A percentile compares a stretch with the other conserved stretches of the same genome.
Evolutionary conservation across 1,140 invertebrate genomes (phyloP).

Genomic region (Geopemphigus sp.): DNA sequence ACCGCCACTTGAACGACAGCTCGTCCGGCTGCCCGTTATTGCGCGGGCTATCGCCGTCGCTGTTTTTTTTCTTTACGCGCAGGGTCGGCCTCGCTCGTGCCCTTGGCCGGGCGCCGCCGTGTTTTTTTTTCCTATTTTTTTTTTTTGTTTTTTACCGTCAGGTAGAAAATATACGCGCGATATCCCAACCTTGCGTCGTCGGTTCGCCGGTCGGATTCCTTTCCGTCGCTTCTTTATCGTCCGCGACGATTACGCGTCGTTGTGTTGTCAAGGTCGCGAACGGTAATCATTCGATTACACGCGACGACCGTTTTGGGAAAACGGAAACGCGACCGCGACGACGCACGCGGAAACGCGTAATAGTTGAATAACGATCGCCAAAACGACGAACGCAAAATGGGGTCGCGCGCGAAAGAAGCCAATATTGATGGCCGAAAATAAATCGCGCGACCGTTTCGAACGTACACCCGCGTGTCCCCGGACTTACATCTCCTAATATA

Average conservation of each 20-base stretch:
- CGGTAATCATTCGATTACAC: slow-evolving; percentile 39
- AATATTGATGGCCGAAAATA: no score
- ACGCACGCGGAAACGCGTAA: neutral
- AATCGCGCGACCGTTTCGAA: no score
- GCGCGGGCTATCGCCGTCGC: neutral
- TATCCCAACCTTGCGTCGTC: slow-evolving; percentile 41
- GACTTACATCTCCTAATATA: no score
- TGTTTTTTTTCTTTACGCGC: slow-evolving; percentile 20
- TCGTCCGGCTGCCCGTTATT: slow-evolving; percentile 7
- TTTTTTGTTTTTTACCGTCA: slow-evolving; percentile 32
- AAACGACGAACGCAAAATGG: neutral
- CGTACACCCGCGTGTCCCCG: no score
- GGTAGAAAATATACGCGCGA: slow-evolving; percentile 21
- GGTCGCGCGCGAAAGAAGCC: no score
- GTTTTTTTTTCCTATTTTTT: neutral
- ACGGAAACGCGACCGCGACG: neutral
- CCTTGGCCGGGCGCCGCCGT: slow-evolving; percentile 36
- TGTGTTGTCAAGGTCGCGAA: slow-evolving; percentile 12
- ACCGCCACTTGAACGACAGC: neutral
- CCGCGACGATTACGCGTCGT: neutral
- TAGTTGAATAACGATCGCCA: neutral
- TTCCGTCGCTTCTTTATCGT: slow-evolving; percentile 9
- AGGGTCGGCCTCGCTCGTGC: slow-evolving; percentile 25
- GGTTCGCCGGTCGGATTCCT: slow-evolving; percentile 24
- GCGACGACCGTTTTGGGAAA: neutral